Conservation (phyloP, 2,888 invertebrate genomes). For the Calliphora vomitoria region DNA sequence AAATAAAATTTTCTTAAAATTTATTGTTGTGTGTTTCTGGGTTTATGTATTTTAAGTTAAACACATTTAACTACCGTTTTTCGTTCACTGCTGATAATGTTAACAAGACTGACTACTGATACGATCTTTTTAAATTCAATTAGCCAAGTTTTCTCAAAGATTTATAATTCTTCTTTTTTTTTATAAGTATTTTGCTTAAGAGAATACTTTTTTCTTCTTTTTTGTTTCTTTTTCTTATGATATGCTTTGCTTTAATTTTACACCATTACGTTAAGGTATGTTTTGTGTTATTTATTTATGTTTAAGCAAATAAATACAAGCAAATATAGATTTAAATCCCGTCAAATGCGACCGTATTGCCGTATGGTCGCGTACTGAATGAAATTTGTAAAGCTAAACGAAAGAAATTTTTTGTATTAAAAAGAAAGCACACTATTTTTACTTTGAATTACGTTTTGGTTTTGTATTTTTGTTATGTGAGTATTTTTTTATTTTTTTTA, state of each 20-base stretch:
- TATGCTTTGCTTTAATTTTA: slow-evolving; percentile 47
- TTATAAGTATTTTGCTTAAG: no score
- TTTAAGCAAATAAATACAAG: slow-evolving; percentile 39
- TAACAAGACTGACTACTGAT: neutral
- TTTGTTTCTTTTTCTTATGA: slow-evolving; percentile 43
- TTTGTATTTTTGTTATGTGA: slow-evolving; percentile 69
- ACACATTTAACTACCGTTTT: slow-evolving; percentile 49
- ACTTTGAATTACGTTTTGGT: slow-evolving; percentile 71
- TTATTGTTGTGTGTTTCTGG: slow-evolving; percentile 17
- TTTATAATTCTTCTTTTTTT: slow-evolving; percentile 45
- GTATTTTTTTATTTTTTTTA: slow-evolving; percentile 23
- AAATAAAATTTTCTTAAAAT: slow-evolving; percentile 19
- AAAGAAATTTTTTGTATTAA: slow-evolving; percentile 81
- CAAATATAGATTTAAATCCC: slow-evolving; percentile 61
- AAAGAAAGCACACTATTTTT: slow-evolving; percentile 80
- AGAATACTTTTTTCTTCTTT: slow-evolving; percentile 24
- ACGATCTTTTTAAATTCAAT: slow-evolving; percentile 45
- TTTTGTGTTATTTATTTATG: slow-evolving; percentile 33
- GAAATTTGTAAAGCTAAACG: slow-evolving; percentile 79
- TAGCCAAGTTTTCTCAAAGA: slow-evolving; percentile 48
- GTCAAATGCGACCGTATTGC: slow-evolving; percentile 79
- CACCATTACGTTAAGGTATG: slow-evolving; percentile 51
- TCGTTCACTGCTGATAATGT: slow-evolving; percentile 19
- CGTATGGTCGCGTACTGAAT: slow-evolving; percentile 82
- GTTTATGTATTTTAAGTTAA: slow-evolving; percentile 38